Percentiles rank a stretch among this genome's conserved stretches.
These are phyloP conservation scores for Tangara arthus DNA, from an alignment of 2,797 vertebrate species.

Conservation along the genomic window DNA sequence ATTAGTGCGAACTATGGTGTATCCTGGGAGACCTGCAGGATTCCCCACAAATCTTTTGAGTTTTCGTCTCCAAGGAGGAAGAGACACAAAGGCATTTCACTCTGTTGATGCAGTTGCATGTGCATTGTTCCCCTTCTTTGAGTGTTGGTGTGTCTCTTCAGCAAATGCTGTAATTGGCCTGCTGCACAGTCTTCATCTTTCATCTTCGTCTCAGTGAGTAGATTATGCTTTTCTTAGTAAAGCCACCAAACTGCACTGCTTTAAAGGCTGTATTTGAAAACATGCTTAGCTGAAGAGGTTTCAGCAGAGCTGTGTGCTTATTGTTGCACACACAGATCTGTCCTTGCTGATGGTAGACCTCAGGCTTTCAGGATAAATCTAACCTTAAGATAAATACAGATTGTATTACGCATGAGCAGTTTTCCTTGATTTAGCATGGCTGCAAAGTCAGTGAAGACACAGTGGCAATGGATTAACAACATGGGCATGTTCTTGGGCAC, in stretches of 20 bases:
- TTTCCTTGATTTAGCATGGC: neutral
- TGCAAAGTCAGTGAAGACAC: neutral
- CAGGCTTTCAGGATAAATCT: neutral
- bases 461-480: neutral
- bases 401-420: neutral
- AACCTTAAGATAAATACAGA: neutral
- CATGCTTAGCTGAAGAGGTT: neutral
- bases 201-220: neutral
- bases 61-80: conserved; percentile 17
- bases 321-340: neutral
- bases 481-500: neutral
- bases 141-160: neutral
- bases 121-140: neutral
- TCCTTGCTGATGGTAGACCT: neutral
- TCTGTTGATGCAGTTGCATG: neutral
- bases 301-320: neutral
- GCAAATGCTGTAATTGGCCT: neutral
- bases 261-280: neutral
- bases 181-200: neutral
- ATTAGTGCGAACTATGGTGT: conserved; percentile 58
- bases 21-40: conserved; percentile 69
- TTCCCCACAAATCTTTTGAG: conserved; percentile 63
- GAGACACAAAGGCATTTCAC: conserved; percentile 21
- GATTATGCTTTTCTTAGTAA: neutral
- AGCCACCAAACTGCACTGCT: neutral